phyloP scores from a whole-genome alignment of 37 sponge, comb jelly and placozoan genomes.

The Chondrosia reniformis region DNA sequence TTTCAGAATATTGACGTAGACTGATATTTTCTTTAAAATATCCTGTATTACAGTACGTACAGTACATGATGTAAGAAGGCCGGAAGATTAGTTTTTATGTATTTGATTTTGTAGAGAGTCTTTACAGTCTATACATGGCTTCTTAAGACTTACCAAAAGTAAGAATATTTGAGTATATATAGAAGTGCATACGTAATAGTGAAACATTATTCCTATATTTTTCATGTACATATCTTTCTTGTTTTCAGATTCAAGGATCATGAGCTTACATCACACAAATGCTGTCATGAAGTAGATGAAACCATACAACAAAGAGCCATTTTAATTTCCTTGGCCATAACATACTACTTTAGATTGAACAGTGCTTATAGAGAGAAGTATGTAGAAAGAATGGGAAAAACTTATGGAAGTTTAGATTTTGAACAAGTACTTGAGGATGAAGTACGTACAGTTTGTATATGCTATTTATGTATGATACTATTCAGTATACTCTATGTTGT shows the following conservation, averaged over 20 bases:
- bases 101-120: too few species aligned
- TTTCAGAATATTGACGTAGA: too few species aligned
- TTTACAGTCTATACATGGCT: slow-evolving; percentile 77
- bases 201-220: too few species aligned
- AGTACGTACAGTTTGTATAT: background rate
- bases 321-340: slow-evolving; percentile 73
- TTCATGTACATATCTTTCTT: too few species aligned
- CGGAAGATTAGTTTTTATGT: too few species aligned
- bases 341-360: slow-evolving; percentile 85
- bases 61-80: too few species aligned
- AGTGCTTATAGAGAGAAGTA: slow-evolving; percentile 41
- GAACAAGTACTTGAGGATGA: background rate
- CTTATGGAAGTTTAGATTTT: slow-evolving; percentile 23
- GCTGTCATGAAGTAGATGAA: background rate
- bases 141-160: slow-evolving; percentile 32
- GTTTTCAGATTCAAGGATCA: background rate
- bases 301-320: slow-evolving; percentile 38
- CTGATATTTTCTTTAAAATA: too few species aligned
- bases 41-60: too few species aligned
- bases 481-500: too few species aligned
- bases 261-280: background rate
- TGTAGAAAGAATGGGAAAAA: slow-evolving; percentile 17
- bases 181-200: too few species aligned
- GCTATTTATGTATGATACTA: too few species aligned
- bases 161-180: too few species aligned